Evolutionary conservation across 1,140 invertebrate genomes (phyloP), one percentile per base, ranked within the genome.

Genomic region (Cotesia vestalis): DNA sequence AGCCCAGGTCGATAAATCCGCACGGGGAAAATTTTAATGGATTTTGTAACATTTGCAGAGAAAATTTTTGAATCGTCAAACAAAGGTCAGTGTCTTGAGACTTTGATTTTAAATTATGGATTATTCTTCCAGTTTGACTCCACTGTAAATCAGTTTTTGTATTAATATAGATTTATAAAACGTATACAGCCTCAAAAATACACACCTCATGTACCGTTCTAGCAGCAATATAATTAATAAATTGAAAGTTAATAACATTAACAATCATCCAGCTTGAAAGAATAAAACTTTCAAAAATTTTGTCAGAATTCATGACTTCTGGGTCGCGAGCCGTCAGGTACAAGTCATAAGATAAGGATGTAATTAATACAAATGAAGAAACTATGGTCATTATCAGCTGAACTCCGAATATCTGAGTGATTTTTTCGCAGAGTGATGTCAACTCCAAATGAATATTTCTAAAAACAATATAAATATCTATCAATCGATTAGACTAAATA

Each of bases 31-130:
- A 36, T 36, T 9, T n/a, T 14, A 62, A 38, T 6, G 60, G 60
- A 36, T 62, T 62, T 14, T 62, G 60, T 11, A 62, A 36, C 8
- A 62, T 36, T 38, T 62, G 60, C 4, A 62, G 5, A 8, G 60
- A 35, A 62, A 62, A 62, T 62, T 62, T 27, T 36, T 38, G 60
- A 62, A 62, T 62, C 11, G 34, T 12, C 4, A n/a, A 27, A 36
- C 27, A 11, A 36, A 36, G 11, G 9, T 62, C 36, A 8, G 34
- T 62, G 14, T 62, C 35, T 14, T 62, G 9, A 62, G 34, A 62
- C 36, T 36, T 1, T 12, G 35, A n/a, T n/a, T 12, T 35, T n/a
- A 62, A 36, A 36, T 38, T 12, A 3, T 62, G 60, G 8, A 62
- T 62, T 36, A 62, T 62, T 62, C 36, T 12, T 3, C 34, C 34